A percentile compares a stretch with the other conserved stretches of the same genome.
These are phyloP conservation scores for Globodera rostochiensis DNA, from an alignment of 1,140 invertebrate genomes.

Conservation along the genomic window DNA sequence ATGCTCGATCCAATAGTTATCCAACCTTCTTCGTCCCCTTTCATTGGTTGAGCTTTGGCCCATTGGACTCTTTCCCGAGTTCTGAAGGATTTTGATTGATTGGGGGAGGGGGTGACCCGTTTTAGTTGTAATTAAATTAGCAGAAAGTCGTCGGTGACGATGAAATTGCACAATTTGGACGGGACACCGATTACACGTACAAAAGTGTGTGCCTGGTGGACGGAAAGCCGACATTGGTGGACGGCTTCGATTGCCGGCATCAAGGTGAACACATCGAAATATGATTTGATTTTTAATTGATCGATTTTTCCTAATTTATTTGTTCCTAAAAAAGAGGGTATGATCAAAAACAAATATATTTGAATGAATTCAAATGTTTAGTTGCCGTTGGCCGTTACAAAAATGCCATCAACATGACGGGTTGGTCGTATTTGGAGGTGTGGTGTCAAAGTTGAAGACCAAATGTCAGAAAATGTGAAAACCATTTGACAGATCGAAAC, in stretches of 20 bases:
- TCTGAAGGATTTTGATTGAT: no score
- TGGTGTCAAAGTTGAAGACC: conserved; percentile 28
- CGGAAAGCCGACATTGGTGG: conserved; percentile 48
- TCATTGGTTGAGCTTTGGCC: no score
- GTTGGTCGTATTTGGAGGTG: conserved; percentile 62
- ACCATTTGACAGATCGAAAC: conserved; percentile 41
- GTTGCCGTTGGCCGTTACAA: conserved; percentile 59
- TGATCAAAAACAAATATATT: no score
- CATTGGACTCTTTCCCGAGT: no score
- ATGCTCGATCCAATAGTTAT: no score
- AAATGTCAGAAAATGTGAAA: conserved; percentile 38
- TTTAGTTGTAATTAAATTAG: no score
- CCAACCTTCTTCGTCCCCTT: no score
- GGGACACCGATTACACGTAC: conserved; percentile 57
- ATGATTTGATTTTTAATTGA: no score
- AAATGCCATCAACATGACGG: conserved; percentile 59
- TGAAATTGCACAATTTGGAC: conserved; percentile 16
- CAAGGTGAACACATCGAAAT: conserved; percentile 27
- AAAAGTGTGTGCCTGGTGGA: conserved; percentile 55
- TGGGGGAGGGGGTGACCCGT: no score
- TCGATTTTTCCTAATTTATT: no score
- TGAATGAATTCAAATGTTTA: neutral
- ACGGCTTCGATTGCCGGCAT: conserved; percentile 57
- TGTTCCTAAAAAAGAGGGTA: no score
- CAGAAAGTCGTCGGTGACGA: no score